A percentile compares a stretch with the other conserved stretches of the same genome.
These are phyloP conservation scores for Nephrocerus scutellatus DNA, from an alignment of 2,888 invertebrate species.

Conservation along the genomic window DNA sequence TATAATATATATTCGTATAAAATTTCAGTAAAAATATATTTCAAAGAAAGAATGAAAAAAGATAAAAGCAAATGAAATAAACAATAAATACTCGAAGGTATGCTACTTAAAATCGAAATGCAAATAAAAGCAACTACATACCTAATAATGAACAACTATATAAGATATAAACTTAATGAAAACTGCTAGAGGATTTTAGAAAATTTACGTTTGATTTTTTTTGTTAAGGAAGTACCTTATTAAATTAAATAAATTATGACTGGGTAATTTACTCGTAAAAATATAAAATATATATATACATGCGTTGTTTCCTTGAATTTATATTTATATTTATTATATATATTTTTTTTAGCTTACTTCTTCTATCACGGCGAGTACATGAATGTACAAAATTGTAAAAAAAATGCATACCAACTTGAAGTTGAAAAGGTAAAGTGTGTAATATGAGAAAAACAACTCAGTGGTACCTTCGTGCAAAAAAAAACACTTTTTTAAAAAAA, in stretches of 20 bases:
- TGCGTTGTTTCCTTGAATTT: too few relatives aligned
- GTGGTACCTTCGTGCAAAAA: too few relatives aligned
- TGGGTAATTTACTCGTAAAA: constrained; percentile 44
- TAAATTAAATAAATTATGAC: constrained; percentile 35
- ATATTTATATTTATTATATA: too few relatives aligned
- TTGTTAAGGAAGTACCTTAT: constrained; percentile 21
- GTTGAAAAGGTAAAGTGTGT: too few relatives aligned
- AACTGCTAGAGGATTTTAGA: constrained; percentile 20
- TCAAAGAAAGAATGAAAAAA: background rate
- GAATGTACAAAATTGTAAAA: too few relatives aligned
- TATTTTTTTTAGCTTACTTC: too few relatives aligned
- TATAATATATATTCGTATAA: background rate
- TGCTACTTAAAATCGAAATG: constrained; percentile 19
- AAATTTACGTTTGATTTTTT: constrained; percentile 17
- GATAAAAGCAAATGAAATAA: constrained; percentile 4
- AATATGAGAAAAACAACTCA: too few relatives aligned
- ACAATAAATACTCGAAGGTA: constrained; percentile 16
- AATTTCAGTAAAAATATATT: background rate
- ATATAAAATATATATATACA: constrained; percentile 27
- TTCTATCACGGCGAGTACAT: too few relatives aligned
- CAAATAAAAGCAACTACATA: constrained; percentile 12
- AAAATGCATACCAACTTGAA: too few relatives aligned
- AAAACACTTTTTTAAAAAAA: too few relatives aligned
- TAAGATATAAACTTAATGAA: constrained; percentile 5
- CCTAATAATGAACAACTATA: constrained; percentile 11